Percentiles rank a stretch among this genome's conserved stretches.
Conservation (phyloP, 2,888 invertebrate genomes). For the Cheilosia vernalis region DNA sequence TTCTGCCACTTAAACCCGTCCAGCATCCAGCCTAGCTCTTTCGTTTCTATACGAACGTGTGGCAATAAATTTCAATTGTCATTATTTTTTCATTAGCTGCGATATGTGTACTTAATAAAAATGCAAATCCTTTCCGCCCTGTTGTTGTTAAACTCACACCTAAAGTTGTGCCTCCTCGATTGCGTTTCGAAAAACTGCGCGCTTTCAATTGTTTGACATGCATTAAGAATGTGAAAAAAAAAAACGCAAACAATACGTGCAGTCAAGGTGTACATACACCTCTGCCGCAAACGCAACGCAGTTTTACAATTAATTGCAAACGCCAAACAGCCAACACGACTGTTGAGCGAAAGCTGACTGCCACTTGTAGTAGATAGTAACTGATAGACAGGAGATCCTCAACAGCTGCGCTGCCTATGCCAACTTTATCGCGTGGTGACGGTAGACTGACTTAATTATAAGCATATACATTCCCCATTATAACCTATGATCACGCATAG, state of each 20-base stretch:
- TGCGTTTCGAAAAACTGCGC: conserved; percentile 29
- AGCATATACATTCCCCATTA: conserved; percentile 46
- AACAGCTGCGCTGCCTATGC: conserved; percentile 24
- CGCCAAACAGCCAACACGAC: conserved; percentile 32
- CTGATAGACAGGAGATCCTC: conserved; percentile 58
- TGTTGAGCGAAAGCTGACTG: conserved; percentile 41
- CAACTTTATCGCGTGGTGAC: conserved; percentile 57
- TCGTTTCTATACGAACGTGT: not conserved
- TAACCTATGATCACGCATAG: conserved; percentile 64
- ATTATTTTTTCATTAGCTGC: not conserved
- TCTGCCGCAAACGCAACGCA: conserved; percentile 34
- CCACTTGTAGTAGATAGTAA: conserved; percentile 28
- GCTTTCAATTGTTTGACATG: conserved; percentile 59
- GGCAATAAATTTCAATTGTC: not conserved
- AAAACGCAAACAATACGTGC: conserved; percentile 49
- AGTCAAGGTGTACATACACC: not conserved
- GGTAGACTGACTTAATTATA: conserved; percentile 70
- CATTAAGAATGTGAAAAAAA: conserved; percentile 56
- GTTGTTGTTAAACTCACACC: conserved; percentile 55
- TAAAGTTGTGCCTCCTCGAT: conserved; percentile 27
- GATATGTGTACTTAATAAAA: conserved; percentile 30
- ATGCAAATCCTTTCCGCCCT: conserved; percentile 61
- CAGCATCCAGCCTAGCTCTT: conserved; percentile 30
- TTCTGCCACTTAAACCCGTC: conserved; percentile 49
- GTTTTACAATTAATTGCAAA: conserved; percentile 60